phyloP scores from a whole-genome alignment of 1,140 invertebrate species.

The Pseudomyrmex pallidus region DNA sequence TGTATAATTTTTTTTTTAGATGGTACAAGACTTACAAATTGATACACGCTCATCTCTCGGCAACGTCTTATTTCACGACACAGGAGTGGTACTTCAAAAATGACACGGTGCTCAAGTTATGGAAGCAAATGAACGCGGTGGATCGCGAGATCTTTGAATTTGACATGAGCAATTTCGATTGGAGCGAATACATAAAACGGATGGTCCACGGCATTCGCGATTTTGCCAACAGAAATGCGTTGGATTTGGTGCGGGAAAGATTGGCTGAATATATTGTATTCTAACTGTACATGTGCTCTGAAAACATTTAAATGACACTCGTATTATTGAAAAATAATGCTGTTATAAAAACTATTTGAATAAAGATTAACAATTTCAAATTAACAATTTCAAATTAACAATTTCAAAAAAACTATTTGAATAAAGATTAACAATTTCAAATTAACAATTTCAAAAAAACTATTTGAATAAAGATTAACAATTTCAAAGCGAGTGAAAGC shows the following conservation, averaged over 20 bases:
- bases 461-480: not conserved
- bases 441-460: no score
- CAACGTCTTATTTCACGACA: slow-evolving; percentile 87
- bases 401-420: not conserved
- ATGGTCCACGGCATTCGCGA: slow-evolving; percentile 83
- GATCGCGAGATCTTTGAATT: slow-evolving; percentile 85
- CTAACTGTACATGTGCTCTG: not conserved
- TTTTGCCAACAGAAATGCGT: slow-evolving; percentile 85
- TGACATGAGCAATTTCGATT: slow-evolving; percentile 81
- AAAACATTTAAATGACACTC: no score
- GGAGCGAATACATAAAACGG: slow-evolving; percentile 82
- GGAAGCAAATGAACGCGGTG: slow-evolving; percentile 80
- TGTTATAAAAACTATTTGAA: not conserved
- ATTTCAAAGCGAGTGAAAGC: slow-evolving; percentile 28
- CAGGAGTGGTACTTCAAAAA: slow-evolving; percentile 87
- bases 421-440: not conserved
- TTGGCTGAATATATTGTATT: slow-evolving; percentile 21
- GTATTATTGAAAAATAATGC: not conserved
- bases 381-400: not conserved
- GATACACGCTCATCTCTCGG: slow-evolving; percentile 86
- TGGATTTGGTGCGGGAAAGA: slow-evolving; percentile 76
- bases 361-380: not conserved
- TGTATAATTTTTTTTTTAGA: slow-evolving; percentile 78
- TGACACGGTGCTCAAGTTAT: slow-evolving; percentile 85
- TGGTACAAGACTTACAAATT: slow-evolving; percentile 86